A percentile compares a stretch with the other conserved stretches of the same genome.
These are phyloP conservation scores for Dolomedes plantarius DNA, from an alignment of 2,888 invertebrate species.

Conservation along the genomic window DNA sequence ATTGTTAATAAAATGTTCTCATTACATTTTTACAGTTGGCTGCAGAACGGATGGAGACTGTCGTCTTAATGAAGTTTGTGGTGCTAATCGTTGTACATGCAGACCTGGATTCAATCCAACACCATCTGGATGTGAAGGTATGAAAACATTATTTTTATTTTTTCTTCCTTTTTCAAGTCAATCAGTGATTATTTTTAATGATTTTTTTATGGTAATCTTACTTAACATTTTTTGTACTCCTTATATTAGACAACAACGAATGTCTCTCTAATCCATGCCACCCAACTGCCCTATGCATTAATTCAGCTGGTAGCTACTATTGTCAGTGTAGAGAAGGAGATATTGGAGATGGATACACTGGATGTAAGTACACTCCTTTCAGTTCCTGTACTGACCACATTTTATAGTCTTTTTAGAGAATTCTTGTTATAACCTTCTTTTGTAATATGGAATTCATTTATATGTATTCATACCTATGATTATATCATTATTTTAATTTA, in stretches of 20 bases:
- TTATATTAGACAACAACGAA: conserved; percentile 85
- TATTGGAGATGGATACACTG: conserved; percentile 83
- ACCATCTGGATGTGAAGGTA: conserved; percentile 83
- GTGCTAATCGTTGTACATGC: conserved; percentile 73
- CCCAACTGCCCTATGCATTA: conserved; percentile 86
- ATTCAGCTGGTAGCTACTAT: conserved; percentile 86
- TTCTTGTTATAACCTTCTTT: too few species aligned
- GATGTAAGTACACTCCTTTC: too few species aligned
- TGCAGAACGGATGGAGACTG: conserved; percentile 90
- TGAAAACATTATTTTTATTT: background rate
- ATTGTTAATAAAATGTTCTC: too few species aligned
- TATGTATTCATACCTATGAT: too few species aligned
- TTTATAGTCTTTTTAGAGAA: background rate
- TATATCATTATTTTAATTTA: too few species aligned
- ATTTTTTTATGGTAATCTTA: too few species aligned
- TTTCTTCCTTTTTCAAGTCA: too few species aligned
- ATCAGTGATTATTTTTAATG: too few species aligned
- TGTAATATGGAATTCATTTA: too few species aligned
- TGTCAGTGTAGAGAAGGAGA: conserved; percentile 86
- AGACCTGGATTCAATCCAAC: conserved; percentile 84
- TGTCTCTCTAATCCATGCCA: conserved; percentile 84
- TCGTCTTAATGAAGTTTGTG: conserved; percentile 82
- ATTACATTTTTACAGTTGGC: conserved; percentile 79
- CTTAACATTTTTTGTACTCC: background rate
- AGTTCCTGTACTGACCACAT: too few species aligned